phyloP scores from a whole-genome alignment of 2,113 vertebrate genomes.

The Cyanoderma ruficeps region DNA sequence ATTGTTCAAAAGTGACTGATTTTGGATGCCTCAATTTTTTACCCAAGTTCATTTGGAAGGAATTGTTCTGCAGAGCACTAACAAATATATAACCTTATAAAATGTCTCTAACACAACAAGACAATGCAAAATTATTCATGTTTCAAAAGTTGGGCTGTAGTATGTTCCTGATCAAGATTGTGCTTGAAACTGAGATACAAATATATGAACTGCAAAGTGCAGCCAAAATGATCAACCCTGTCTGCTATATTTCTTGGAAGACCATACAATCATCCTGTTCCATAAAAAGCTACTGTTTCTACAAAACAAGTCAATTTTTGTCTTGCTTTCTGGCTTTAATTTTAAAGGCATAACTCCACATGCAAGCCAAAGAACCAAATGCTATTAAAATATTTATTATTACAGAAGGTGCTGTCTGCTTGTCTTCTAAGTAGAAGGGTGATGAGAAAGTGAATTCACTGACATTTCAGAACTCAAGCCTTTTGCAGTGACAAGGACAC shows the following conservation, averaged over 20 bases:
- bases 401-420: neutral
- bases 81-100: neutral
- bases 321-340: neutral
- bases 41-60: neutral
- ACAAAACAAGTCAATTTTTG: neutral
- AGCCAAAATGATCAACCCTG: neutral
- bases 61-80: neutral
- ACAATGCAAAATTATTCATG: neutral
- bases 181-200: neutral
- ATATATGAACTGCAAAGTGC: neutral
- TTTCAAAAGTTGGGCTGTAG: neutral
- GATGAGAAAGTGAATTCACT: neutral
- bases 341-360: neutral
- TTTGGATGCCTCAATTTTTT: neutral
- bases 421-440: neutral
- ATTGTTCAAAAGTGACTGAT: neutral
- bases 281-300: neutral
- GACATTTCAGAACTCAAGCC: neutral
- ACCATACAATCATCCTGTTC: neutral
- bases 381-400: constrained; percentile 1
- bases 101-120: neutral
- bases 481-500: neutral
- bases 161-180: neutral
- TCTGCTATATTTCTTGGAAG: neutral
- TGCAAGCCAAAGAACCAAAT: neutral